A percentile compares a stretch with the other conserved stretches of the same genome.
These are phyloP conservation scores for Dryoscopus gambensis DNA, from an alignment of 2,113 vertebrate species.

Conservation along the genomic window DNA sequence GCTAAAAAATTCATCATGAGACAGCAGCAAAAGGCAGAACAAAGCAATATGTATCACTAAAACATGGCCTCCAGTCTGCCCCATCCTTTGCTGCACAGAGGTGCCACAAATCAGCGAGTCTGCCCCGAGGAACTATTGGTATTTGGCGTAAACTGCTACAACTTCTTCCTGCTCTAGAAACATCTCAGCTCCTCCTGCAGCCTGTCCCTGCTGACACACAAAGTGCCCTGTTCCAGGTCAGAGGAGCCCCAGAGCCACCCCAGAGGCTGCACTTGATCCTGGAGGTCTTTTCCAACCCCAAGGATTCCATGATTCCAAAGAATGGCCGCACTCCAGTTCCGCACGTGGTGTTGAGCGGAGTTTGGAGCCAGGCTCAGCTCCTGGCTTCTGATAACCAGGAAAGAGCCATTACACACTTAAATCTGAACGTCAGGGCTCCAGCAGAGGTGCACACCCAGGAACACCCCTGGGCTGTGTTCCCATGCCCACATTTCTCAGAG, in stretches of 20 bases:
- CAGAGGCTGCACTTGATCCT: neutral
- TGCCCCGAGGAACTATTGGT: rapidly evolving
- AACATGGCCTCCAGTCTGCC: rapidly evolving
- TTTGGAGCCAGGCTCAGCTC: neutral
- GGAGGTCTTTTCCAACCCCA: neutral
- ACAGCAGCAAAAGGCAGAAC: neutral
- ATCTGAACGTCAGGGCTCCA: rapidly evolving
- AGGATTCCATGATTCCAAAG: rapidly evolving
- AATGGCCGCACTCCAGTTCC: rapidly evolving
- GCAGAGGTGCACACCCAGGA: neutral
- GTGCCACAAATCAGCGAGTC: neutral
- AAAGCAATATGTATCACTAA: neutral
- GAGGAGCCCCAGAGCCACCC: neutral
- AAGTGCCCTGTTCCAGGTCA: neutral
- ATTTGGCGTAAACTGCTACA: neutral
- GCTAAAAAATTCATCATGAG: neutral
- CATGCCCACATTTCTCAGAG: rapidly evolving
- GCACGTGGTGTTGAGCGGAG: rapidly evolving
- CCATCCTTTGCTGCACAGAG: neutral
- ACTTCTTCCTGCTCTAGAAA: rapidly evolving
- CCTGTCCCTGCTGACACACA: neutral
- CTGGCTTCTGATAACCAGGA: rapidly evolving
- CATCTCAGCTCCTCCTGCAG: neutral
- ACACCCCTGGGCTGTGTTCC: rapidly evolving
- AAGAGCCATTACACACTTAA: rapidly evolving